phyloP scores from a whole-genome alignment of 2,888 invertebrate genomes.

The Pandemis cinnamomeana region DNA sequence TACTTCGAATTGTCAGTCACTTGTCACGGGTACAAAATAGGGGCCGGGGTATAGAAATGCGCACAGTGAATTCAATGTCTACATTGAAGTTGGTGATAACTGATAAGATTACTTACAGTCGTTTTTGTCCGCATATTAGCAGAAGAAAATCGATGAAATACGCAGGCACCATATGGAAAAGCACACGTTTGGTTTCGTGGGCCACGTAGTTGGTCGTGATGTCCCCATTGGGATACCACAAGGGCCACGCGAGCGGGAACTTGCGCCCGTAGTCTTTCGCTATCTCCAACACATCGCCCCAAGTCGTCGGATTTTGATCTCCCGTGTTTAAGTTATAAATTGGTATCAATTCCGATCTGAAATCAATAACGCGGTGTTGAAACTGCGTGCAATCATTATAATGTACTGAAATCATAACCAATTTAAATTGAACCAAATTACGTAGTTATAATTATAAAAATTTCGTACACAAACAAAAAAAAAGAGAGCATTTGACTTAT shows the following conservation, averaged over 20 bases:
- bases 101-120: conserved; percentile 88
- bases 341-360: conserved; percentile 86
- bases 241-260: conserved; percentile 92
- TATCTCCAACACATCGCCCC: conserved; percentile 91
- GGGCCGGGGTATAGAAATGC: too few relatives aligned
- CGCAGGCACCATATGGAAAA: conserved; percentile 91
- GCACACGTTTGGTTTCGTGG: conserved; percentile 87
- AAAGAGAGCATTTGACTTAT: too few relatives aligned
- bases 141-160: conserved; percentile 91
- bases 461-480: too few relatives aligned
- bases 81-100: not conserved
- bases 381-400: too few relatives aligned
- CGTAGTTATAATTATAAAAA: too few relatives aligned
- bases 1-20: too few relatives aligned
- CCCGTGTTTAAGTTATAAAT: conserved; percentile 96
- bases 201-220: conserved; percentile 87
- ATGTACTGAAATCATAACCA: too few relatives aligned
- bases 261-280: conserved; percentile 87
- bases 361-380: conserved; percentile 47
- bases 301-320: conserved; percentile 91
- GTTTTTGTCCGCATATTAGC: conserved; percentile 89
- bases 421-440: too few relatives aligned
- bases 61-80: too few relatives aligned
- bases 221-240: conserved; percentile 94
- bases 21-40: too few relatives aligned